Base-by-base conservation (phyloP, 2,888 invertebrate genomes). In the Reticulitermes lucifugus region DNA sequence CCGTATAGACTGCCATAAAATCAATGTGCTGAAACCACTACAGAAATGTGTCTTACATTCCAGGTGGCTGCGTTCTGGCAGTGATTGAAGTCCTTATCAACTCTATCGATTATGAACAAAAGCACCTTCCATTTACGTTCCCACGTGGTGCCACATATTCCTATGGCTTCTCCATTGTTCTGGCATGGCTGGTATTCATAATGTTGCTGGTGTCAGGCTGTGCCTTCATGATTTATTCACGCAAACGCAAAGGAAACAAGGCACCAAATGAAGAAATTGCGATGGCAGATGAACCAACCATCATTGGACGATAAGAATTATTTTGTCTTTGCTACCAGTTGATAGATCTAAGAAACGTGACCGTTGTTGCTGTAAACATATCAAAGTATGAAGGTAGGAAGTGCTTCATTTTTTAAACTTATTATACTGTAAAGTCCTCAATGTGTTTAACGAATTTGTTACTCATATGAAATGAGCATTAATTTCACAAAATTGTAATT, bases 221-320 rank as follows among this genome's bases (percentile, higher is more conserved):
- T 18, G 93, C 95, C 83, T 97, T 97, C 90, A 93, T 97, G 88
- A 93, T 96, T 91, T 96, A 95, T 90, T 97, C 97, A 0, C 94
- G 95, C 85, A 97, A 97, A 90, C 94, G 96, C 90, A 97, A 97
- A 92, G 95, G 96, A 0, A 94, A 95, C 88, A 95, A 96, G 89
- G 96, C 96, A 0, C 95, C 95, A 7, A 95, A 94, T n/a, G 96
- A 96, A 87, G 96, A 96, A 89, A 92, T 96, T 71, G 96, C 95
- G 0, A 95, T 96, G 94, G 96, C 96, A 9, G 97, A 97, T 88
- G 97, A 97, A 89, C 96, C 96, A 0, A 95, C 96, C 73, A 96
- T 96, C 89, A 95, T 97, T 83, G 92, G 92, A 21, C 90, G 93
- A 87, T 90, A 84, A 84, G 59, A 65, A 25, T 51, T 25, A 79